Conservation (phyloP, 2,797 vertebrate genomes). For the Protosalanx chinensis region DNA sequence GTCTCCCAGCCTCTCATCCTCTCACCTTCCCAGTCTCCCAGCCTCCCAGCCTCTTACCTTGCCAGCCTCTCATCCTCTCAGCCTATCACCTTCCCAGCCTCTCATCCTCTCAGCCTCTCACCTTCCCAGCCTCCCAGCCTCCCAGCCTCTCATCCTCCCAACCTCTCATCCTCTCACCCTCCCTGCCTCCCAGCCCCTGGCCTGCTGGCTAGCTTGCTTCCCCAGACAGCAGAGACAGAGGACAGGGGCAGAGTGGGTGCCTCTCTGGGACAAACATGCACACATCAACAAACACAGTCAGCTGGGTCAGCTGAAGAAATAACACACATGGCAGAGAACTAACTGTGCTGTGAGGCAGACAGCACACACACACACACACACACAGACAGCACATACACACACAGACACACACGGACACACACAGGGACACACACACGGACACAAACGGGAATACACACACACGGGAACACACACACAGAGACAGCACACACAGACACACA, state of each 20-base stretch:
- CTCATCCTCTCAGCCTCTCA: too few relatives aligned
- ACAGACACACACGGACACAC: neutral
- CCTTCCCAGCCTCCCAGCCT: too few relatives aligned
- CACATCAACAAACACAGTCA: constrained; percentile 46
- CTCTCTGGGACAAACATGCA: constrained; percentile 33
- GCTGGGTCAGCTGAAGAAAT: constrained; percentile 42
- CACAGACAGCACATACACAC: neutral
- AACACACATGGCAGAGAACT: constrained; percentile 9
- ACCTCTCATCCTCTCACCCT: too few relatives aligned
- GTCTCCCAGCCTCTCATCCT: too few relatives aligned
- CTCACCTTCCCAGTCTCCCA: too few relatives aligned
- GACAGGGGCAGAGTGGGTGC: constrained; percentile 24
- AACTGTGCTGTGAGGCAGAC: neutral
- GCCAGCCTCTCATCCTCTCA: too few relatives aligned
- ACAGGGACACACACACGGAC: neutral
- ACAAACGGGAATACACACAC: neutral
- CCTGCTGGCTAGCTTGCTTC: neutral
- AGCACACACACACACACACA: neutral
- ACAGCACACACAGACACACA: neutral
- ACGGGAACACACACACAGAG: neutral
- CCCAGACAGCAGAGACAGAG: constrained; percentile 22
- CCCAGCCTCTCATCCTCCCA: too few relatives aligned
- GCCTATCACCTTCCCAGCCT: too few relatives aligned
- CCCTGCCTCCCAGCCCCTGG: too few relatives aligned
- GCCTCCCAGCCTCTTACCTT: too few relatives aligned